Base-by-base conservation (phyloP, 1,140 invertebrate genomes). In the Macrobrachium nipponense region DNA sequence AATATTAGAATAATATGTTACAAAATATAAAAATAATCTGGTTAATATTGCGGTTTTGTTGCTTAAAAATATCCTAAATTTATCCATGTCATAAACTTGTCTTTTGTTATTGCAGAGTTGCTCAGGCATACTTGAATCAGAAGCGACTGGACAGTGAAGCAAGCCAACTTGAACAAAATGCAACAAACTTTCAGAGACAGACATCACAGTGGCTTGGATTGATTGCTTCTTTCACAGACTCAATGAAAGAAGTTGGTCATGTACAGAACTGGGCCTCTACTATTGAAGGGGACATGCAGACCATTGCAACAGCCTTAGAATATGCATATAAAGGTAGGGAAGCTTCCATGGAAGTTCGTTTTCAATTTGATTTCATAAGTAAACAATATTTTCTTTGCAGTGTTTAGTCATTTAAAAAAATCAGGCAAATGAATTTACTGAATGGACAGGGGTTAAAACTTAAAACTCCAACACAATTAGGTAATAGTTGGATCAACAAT, bases 191-290 rank as follows among this genome's bases (percentile, higher is more conserved):
- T 92, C 95, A 97, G 0, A 98, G 98, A 92, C 97, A 99, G 92
- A 98, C 97, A 5, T 95, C 97, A 89, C 97, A 98, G 89, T 99
- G 98, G 98, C 91, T 99, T 0, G 95, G 95, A 89, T 92, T 99
- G 58, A 96, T 99, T 7, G 98, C 99, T 91, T 96, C 95, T 83
- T 98, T 99, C 89, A 80, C 83, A 89, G 96, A 96, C 91, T 95
- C 97, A 2, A 91, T 99, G 0, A 99, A 99, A 93, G 98, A 99
- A 93, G 94, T 99, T 73, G 98, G 98, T 17, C 98, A 99, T 93
- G 98, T 98, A 12, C 97, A 99, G 91, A 99, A 98, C 92, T 99
- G 98, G 98, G 97, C 98, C 0, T 94, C 95, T 89, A 98, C 96
- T 88, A 99, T 99, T 89, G 98, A 99, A 92, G 95, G 95, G 75